Evolutionary conservation across 2,797 vertebrate genomes (phyloP).

Genomic region (Lutra lutra): DNA sequence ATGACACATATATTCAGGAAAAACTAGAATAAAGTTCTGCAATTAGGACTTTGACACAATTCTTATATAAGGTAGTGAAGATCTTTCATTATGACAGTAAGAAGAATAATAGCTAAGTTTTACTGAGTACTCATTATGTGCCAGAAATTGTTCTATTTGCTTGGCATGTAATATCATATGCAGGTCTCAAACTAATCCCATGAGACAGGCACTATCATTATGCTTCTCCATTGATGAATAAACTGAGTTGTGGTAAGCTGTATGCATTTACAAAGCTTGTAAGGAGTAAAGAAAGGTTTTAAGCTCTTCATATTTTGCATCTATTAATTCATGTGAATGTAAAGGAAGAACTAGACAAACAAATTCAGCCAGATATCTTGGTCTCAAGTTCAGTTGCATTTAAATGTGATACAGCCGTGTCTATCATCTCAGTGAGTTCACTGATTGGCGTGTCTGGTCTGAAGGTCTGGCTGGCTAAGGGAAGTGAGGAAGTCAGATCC

Average conservation of each 20-base stretch:
- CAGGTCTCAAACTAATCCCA: neutral
- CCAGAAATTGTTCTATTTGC: neutral
- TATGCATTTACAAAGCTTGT: neutral
- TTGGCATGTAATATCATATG: neutral
- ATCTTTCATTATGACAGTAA: neutral
- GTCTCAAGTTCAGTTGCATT: neutral
- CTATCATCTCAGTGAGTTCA: neutral
- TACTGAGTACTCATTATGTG: neutral
- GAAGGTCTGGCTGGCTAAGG: neutral
- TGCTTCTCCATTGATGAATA: neutral
- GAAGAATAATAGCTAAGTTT: neutral
- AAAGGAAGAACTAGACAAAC: neutral
- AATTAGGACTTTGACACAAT: neutral
- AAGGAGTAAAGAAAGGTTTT: neutral
- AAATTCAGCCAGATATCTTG: neutral
- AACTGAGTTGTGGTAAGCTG: neutral
- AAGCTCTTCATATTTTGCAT: neutral
- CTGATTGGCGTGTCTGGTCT: neutral
- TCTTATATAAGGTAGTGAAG: neutral
- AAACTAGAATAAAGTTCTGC: neutral
- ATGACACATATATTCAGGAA: neutral
- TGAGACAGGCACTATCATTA: neutral
- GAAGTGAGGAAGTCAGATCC: neutral
- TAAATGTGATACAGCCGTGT: neutral
- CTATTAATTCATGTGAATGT: neutral